Percentiles rank a stretch among this genome's conserved stretches.
These are phyloP conservation scores for Doris montereyensis DNA, from an alignment of 2,888 invertebrate species.

Conservation along the genomic window DNA sequence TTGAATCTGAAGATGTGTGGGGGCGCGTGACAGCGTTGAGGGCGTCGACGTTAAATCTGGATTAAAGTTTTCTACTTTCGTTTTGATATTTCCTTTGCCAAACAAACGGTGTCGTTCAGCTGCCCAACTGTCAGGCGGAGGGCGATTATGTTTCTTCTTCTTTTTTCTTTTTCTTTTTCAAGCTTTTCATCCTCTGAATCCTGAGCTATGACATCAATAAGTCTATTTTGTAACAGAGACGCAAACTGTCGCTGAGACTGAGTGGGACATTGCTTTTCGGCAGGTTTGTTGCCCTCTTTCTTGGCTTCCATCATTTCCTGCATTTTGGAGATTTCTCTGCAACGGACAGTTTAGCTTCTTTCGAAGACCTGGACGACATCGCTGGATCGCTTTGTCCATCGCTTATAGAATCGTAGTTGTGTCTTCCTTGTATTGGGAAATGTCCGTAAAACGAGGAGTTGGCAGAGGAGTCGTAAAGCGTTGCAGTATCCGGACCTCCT, in stretches of 20 bases:
- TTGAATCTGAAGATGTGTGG: not conserved
- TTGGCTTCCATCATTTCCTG: constrained; percentile 14
- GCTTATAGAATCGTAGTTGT: not conserved
- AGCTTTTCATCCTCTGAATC: constrained; percentile 14
- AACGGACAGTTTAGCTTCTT: not conserved
- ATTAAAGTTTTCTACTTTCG: not conserved
- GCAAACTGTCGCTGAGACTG: constrained; percentile 35
- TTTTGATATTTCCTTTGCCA: not conserved
- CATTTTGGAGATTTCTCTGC: constrained; percentile 18
- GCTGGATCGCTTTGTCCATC: not conserved
- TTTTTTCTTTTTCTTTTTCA: not conserved
- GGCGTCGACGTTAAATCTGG: constrained; percentile 26
- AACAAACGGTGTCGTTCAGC: constrained; percentile 18
- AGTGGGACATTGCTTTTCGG: constrained; percentile 7
- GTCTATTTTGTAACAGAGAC: constrained; percentile 33
- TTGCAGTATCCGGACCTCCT: too few relatives aligned
- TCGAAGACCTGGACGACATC: not conserved
- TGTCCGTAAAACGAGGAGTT: constrained; percentile 28
- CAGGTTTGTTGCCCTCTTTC: constrained; percentile 5
- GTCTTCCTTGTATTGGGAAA: constrained; percentile 1
- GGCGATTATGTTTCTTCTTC: constrained; percentile 10
- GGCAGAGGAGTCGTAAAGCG: too few relatives aligned
- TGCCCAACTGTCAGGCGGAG: constrained; percentile 23
- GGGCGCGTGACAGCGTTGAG: not conserved
- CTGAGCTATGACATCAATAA: constrained; percentile 35